A percentile compares a stretch with the other conserved stretches of the same genome.
Evolutionary conservation across 2,113 vertebrate genomes (phyloP).

Genomic region (Cervus canadensis): DNA sequence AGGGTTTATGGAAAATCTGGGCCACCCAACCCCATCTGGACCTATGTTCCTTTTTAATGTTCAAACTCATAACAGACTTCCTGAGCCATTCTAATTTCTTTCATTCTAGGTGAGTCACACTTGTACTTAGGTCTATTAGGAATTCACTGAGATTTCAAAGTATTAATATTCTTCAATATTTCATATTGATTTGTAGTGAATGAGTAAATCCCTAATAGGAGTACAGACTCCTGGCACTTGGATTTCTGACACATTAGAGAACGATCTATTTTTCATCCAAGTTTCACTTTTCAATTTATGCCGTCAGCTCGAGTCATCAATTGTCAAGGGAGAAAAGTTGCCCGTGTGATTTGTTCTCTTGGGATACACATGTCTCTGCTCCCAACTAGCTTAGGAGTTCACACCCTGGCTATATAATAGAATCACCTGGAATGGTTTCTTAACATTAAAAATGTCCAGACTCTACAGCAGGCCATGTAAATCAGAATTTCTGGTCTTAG

Average conservation of each 20-base stretch:
- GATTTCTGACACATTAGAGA: neutral
- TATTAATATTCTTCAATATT: neutral
- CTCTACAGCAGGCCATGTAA: neutral
- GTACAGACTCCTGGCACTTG: neutral
- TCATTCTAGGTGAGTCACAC: neutral
- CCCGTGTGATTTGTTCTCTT: neutral
- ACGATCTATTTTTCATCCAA: neutral
- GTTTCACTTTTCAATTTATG: neutral
- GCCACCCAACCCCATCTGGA: neutral
- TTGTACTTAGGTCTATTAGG: neutral
- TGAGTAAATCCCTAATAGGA: neutral
- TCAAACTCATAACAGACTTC: neutral
- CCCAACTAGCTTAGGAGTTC: neutral
- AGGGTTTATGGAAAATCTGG: neutral
- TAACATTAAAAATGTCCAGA: neutral
- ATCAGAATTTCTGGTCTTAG: neutral
- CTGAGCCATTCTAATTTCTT: neutral
- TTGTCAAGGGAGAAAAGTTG: neutral
- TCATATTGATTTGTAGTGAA: neutral
- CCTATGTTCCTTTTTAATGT: neutral
- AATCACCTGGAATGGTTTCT: neutral
- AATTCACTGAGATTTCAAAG: slow-evolving; percentile 2
- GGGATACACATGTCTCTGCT: neutral
- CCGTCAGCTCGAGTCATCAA: neutral
- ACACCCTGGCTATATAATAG: neutral